Conservation (phyloP, 2,888 invertebrate species). For the Hololepta plana region DNA sequence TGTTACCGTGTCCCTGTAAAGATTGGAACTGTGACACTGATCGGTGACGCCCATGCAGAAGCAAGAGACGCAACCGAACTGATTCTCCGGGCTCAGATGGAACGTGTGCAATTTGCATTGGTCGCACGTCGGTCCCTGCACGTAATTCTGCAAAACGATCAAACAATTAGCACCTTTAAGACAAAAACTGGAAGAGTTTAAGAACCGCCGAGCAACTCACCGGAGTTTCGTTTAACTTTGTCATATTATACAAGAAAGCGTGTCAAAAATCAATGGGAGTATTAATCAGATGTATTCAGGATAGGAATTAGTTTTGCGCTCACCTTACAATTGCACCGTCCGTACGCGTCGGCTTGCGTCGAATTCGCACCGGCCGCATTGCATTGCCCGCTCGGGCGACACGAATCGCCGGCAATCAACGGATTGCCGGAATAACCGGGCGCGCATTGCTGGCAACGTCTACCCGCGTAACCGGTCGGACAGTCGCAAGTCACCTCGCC, state of each 20-base stretch:
- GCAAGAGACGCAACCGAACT: slow-evolving; percentile 82
- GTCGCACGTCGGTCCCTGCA: slow-evolving; percentile 68
- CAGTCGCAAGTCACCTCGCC: slow-evolving; percentile 68
- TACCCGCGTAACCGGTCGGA: slow-evolving; percentile 56
- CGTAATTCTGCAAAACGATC: too few species aligned
- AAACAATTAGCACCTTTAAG: too few species aligned
- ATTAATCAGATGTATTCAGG: too few species aligned
- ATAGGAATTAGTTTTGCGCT: too few species aligned
- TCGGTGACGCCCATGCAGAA: slow-evolving; percentile 87
- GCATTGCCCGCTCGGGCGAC: slow-evolving; percentile 42
- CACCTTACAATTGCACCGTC: slow-evolving; percentile 56
- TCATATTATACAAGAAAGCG: too few species aligned
- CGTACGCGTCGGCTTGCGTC: slow-evolving; percentile 25
- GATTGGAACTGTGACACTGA: slow-evolving; percentile 59
- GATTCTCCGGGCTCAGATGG: slow-evolving; percentile 57
- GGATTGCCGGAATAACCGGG: slow-evolving; percentile 71
- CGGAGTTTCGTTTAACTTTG: too few species aligned
- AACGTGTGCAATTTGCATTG: slow-evolving; percentile 74
- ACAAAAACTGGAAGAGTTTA: too few species aligned
- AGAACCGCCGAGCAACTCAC: too few species aligned
- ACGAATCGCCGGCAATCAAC: slow-evolving; percentile 51
- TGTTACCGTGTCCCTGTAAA: slow-evolving; percentile 24
- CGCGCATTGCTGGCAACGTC: slow-evolving; percentile 62
- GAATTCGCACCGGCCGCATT: slow-evolving; percentile 55
- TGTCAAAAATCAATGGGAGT: too few species aligned